Percentiles rank a stretch among this genome's conserved stretches.
Conservation (phyloP, 2,113 vertebrate species). For the Mirounga angustirostris region DNA sequence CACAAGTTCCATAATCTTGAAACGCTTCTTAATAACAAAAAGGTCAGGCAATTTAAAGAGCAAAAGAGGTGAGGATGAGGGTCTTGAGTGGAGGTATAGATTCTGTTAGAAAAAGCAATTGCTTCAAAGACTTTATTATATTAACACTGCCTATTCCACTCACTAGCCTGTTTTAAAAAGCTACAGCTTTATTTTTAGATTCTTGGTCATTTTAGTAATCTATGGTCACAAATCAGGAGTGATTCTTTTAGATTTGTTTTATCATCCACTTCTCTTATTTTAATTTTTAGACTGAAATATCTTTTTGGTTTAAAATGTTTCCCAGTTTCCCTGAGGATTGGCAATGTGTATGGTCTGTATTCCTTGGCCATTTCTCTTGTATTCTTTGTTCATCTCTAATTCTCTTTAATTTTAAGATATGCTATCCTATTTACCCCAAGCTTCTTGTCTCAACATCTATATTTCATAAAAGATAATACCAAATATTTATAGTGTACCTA, state of each 20-base stretch:
- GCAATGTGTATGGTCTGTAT: neutral
- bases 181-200: neutral
- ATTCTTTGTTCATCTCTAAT: neutral
- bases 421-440: neutral
- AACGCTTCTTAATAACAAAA: neutral
- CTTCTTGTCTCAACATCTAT: neutral
- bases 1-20: neutral
- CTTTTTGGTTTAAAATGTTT: neutral
- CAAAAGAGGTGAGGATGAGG: accelerated
- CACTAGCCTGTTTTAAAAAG: neutral
- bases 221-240: neutral
- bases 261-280: neutral
- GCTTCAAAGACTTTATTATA: neutral
- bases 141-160: neutral
- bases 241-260: neutral
- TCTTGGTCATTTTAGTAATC: neutral
- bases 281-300: neutral
- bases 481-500: neutral
- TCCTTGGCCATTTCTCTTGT: neutral
- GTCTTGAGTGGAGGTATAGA: neutral
- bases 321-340: neutral
- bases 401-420: neutral
- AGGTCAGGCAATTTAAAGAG: neutral
- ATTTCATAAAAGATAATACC: neutral
- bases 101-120: neutral